A percentile compares a stretch with the other conserved stretches of the same genome.
Evolutionary conservation across 2,113 vertebrate genomes (phyloP).

Genomic region (Patagioenas fasciata): DNA sequence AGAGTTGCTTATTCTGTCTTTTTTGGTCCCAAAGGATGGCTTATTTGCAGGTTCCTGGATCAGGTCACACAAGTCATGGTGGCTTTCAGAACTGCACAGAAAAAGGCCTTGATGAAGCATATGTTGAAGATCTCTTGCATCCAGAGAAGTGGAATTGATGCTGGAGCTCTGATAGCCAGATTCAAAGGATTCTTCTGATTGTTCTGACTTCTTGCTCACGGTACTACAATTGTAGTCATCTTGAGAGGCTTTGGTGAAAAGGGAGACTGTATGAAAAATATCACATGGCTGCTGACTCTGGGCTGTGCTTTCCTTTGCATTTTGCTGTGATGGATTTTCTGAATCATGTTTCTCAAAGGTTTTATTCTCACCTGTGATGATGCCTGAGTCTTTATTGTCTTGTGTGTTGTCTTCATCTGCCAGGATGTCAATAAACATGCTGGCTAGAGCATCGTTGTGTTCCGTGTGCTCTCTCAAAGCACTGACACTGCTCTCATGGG

Average conservation of each 20-base stretch:
- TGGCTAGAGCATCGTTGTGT: conserved; percentile 48
- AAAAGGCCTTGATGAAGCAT: background rate
- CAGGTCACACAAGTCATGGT: background rate
- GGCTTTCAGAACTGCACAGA: background rate
- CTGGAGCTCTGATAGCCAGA: conserved; percentile 44
- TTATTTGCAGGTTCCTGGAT: background rate
- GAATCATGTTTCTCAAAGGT: background rate
- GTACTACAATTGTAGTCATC: background rate
- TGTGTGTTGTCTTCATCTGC: background rate
- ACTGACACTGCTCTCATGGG: background rate
- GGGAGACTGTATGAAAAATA: background rate
- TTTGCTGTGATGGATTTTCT: background rate
- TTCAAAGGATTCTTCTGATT: conserved; percentile 45
- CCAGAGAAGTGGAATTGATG: background rate
- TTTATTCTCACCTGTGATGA: background rate
- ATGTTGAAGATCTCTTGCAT: background rate
- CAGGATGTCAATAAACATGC: conserved; percentile 68
- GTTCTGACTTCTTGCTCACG: conserved; percentile 40
- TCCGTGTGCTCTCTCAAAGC: conserved; percentile 1
- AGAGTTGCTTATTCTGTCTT: background rate
- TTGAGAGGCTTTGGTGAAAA: background rate
- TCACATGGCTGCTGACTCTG: background rate
- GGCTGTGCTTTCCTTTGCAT: background rate
- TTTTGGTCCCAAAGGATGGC: background rate
- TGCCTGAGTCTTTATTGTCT: background rate